Evolutionary conservation across 2,888 invertebrate species (phyloP), one percentile per base, ranked within the genome.

Genomic region (Dynastes grantii): DNA sequence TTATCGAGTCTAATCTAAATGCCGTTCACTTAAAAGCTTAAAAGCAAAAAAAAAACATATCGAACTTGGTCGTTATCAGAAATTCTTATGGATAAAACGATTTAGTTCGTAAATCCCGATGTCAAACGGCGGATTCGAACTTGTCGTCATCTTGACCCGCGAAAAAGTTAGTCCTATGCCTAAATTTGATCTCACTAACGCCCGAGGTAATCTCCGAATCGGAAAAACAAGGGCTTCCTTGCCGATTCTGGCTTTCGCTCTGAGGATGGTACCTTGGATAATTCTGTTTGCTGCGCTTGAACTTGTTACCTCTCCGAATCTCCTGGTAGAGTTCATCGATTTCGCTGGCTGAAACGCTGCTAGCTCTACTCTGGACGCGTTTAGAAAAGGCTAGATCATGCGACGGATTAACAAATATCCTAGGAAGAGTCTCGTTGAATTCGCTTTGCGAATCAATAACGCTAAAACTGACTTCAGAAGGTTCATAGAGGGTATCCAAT

Each of bases 321-420:
- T 93, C 93, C 83, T 94, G 93, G 85, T 94, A 94, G 8, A 94
- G 88, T 85, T 94, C 94, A 84, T 94, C 94, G 71, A 94, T 89
- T 82, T 92, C 92, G 84, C 92, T 92, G 2, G 88, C 87, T 1
- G 87, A 89, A 0, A 91, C 91, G 2, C 92, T 92, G 81, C 92
- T 92, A 79, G 90, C 91, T 79, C 92, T 91, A 84, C 92, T 92
- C 83, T 91, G 91, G 76, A 90, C 91, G 79, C 91, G 90, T 55
- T 89, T 87, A 64, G 80, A 73, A 77, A 83, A 80, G n/a, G 81
- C 85, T 71, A 90, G 87, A 80, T 90, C 90, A 40, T 90, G 90
- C 9, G 90, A 83, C 2, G 90, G 90, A 82, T 90, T 90, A 1
- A 90, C 85, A 81, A 90, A 91, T 78, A 90, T 90, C 77, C 83